Percentiles rank a stretch among this genome's conserved stretches.
Evolutionary conservation across 2,888 invertebrate genomes (phyloP).

Genomic region (Sialis fuliginosa): DNA sequence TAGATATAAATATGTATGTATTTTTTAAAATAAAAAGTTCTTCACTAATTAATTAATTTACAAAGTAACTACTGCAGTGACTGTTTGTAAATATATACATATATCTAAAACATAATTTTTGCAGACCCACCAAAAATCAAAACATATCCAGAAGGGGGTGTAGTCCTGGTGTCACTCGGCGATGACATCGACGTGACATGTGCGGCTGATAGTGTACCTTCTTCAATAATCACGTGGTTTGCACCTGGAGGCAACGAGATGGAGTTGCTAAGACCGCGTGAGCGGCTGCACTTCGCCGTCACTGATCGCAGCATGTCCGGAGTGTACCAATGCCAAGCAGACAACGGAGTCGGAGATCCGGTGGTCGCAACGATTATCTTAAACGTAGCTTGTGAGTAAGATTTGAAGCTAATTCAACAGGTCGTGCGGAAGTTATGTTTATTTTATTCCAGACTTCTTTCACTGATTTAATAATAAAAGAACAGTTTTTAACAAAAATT

Average conservation of each 20-base stretch:
- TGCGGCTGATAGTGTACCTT: constrained; percentile 49
- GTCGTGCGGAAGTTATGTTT: too few relatives aligned
- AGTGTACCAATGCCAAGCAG: constrained; percentile 51
- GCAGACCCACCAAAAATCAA: constrained; percentile 51
- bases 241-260: constrained; percentile 41
- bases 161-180: constrained; percentile 52
- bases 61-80: too few relatives aligned
- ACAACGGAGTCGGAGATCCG: constrained; percentile 58
- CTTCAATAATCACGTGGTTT: constrained; percentile 52
- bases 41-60: too few relatives aligned
- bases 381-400: constrained; percentile 48
- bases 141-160: constrained; percentile 48
- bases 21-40: too few relatives aligned
- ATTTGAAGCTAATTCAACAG: neutral
- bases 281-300: constrained; percentile 43
- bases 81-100: too few relatives aligned
- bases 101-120: neutral
- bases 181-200: constrained; percentile 61
- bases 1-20: too few relatives aligned
- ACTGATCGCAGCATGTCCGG: constrained; percentile 50
- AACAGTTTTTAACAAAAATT: too few relatives aligned
- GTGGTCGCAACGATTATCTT: constrained; percentile 47
- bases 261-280: constrained; percentile 26
- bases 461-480: too few relatives aligned
- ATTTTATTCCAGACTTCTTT: too few relatives aligned